phyloP scores from a whole-genome alignment of 2,797 vertebrate species.

The Crax fasciolata region DNA sequence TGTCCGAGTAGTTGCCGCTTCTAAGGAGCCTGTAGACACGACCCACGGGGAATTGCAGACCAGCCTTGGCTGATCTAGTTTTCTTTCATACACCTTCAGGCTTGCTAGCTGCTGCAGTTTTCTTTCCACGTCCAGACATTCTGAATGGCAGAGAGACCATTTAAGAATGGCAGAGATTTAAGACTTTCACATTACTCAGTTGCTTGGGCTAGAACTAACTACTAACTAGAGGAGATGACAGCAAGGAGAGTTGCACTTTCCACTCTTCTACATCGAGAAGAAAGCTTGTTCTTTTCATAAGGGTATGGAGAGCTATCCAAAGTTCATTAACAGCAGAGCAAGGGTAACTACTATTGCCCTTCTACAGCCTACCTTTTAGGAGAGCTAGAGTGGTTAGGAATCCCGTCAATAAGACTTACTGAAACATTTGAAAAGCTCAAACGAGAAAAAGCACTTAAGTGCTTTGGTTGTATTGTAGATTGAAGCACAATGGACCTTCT shows the following conservation, averaged over 20 bases:
- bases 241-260: neutral
- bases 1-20: conserved; percentile 72
- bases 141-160: neutral
- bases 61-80: conserved; percentile 77
- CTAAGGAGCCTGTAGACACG: conserved; percentile 81
- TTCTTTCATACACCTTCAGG: neutral
- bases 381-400: neutral
- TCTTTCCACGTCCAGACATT: conserved; percentile 88
- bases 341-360: neutral
- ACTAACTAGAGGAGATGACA: accelerated
- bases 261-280: neutral
- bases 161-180: neutral
- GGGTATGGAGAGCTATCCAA: neutral
- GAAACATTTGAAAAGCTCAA: neutral
- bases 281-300: neutral
- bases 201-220: neutral
- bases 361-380: neutral
- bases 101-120: neutral
- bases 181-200: accelerated
- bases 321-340: neutral
- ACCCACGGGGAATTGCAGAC: conserved; percentile 85
- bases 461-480: neutral
- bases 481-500: neutral
- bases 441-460: neutral
- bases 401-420: neutral